Percentiles rank a stretch among this genome's conserved stretches.
phyloP scores from a whole-genome alignment of 2,888 invertebrate species.

The Phalera bucephala region DNA sequence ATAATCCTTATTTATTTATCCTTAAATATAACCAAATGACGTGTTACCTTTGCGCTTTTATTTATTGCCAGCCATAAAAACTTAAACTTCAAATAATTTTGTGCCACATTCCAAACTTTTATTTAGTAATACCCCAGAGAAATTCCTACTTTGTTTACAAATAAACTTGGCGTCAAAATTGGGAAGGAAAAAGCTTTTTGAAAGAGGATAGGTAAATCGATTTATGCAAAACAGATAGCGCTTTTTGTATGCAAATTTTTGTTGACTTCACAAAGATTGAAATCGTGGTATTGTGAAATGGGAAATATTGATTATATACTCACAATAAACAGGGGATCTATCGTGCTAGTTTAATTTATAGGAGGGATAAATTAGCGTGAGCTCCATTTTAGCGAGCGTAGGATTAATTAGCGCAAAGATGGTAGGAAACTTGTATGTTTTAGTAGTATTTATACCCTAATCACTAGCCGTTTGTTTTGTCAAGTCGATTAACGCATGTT shows the following conservation, averaged over 20 bases:
- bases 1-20: no score
- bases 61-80: constrained; percentile 45
- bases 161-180: constrained; percentile 78
- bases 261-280: constrained; percentile 80
- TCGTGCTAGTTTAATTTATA: constrained; percentile 38
- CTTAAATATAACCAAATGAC: constrained; percentile 35
- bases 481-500: no score
- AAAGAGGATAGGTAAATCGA: constrained; percentile 80
- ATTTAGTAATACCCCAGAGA: constrained; percentile 78
- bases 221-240: constrained; percentile 80
- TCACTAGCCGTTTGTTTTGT: no score
- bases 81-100: constrained; percentile 61
- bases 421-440: no score
- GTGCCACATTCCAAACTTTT: constrained; percentile 65
- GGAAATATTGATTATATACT: constrained; percentile 65
- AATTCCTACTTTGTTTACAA: constrained; percentile 79
- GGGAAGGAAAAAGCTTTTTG: constrained; percentile 76
- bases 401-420: no score
- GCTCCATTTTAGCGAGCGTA: no score
- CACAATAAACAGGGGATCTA: constrained; percentile 46
- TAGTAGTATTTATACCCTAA: no score
- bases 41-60: constrained; percentile 30
- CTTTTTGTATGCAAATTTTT: constrained; percentile 81
- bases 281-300: constrained; percentile 73
- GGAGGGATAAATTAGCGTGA: no score